Conservation (phyloP, 2,797 vertebrate genomes). For the Rhinophrynus dorsalis region DNA sequence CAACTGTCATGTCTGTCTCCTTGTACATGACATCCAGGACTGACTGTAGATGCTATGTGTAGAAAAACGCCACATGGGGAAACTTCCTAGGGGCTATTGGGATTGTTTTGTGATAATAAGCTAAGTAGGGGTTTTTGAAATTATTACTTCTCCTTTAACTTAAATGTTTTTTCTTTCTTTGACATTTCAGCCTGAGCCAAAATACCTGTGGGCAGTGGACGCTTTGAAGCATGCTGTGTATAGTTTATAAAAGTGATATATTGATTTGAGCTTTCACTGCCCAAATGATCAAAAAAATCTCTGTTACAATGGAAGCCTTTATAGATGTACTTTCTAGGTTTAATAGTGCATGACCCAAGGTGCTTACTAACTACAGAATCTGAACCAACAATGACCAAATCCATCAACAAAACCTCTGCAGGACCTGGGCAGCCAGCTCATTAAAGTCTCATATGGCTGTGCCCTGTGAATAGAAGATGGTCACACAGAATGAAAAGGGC, state of each 20-base stretch:
- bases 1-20: no score
- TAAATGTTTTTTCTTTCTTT: no score
- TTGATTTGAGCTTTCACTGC: background rate
- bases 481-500: background rate
- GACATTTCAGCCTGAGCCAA: no score
- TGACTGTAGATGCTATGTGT: no score
- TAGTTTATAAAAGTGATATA: background rate
- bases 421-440: background rate
- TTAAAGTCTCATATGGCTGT: background rate
- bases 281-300: no score
- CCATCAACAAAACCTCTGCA: background rate
- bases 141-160: no score
- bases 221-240: background rate
- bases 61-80: no score
- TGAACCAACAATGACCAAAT: background rate
- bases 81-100: no score
- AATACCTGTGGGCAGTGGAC: background rate
- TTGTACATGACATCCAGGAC: no score
- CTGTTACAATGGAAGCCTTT: background rate
- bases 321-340: background rate
- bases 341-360: slow-evolving; percentile 11
- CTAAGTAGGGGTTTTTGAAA: no score
- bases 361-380: slow-evolving; percentile 11
- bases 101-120: no score
- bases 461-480: background rate